Conservation (phyloP, 2,888 invertebrate species). For the Cheilosia impressa region DNA sequence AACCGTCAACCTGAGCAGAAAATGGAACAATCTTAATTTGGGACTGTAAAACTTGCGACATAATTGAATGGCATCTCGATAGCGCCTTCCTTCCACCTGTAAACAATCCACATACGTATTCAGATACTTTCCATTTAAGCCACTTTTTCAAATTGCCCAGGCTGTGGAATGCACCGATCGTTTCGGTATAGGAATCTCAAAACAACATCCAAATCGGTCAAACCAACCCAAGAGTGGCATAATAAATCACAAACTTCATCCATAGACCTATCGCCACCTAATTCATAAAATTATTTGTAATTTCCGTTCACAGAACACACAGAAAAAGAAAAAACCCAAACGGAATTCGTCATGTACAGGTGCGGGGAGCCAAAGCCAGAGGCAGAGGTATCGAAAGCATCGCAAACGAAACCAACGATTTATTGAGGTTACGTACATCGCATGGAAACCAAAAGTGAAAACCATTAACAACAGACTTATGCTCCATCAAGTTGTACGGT, state of each 20-base stretch:
- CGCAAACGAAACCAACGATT: slow-evolving; percentile 35
- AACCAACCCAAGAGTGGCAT: background rate
- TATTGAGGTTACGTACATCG: slow-evolving; percentile 65
- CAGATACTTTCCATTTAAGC: background rate
- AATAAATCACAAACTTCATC: slow-evolving; percentile 24
- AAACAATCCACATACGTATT: background rate
- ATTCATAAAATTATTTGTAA: slow-evolving; percentile 28
- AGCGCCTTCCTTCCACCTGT: background rate
- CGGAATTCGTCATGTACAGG: background rate
- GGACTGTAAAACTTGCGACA: background rate
- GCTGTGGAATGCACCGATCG: slow-evolving; percentile 9
- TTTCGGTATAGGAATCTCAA: slow-evolving; percentile 14
- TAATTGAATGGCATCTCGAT: background rate
- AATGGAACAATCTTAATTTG: background rate
- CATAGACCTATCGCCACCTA: slow-evolving; percentile 12
- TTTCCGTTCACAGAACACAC: slow-evolving; percentile 11
- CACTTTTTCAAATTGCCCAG: slow-evolving; percentile 12
- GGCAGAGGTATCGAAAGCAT: slow-evolving; percentile 32
- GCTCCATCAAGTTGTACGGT: slow-evolving; percentile 6
- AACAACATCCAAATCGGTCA: slow-evolving; percentile 8
- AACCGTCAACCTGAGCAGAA: background rate
- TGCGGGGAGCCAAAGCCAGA: background rate
- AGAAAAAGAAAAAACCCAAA: background rate
- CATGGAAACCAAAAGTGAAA: slow-evolving; percentile 73
- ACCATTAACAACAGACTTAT: slow-evolving; percentile 53